These are phyloP conservation scores for Xerus rutilus DNA, from an alignment of 2,797 vertebrate genomes.

Conservation along the genomic window DNA sequence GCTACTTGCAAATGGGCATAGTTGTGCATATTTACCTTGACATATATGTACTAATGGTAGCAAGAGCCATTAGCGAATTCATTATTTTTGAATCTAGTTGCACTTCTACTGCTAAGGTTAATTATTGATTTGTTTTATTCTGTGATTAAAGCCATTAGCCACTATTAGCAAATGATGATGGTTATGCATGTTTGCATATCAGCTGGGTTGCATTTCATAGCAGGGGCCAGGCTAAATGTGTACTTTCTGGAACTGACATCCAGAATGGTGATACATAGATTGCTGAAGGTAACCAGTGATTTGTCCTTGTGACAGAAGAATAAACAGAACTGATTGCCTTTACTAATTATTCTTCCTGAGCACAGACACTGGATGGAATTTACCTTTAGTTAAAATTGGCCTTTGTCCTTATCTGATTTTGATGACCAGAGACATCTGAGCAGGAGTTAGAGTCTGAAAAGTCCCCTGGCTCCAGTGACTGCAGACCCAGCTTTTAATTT, in stretches of 20 bases:
- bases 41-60: conserved; percentile 62
- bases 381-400: conserved; percentile 42
- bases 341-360: conserved; percentile 67
- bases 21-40: conserved; percentile 76
- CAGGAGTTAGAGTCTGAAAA: neutral
- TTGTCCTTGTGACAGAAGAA: conserved; percentile 47
- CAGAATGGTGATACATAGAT: conserved; percentile 43
- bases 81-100: conserved; percentile 81
- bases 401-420: conserved; percentile 62
- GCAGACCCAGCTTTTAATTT: neutral
- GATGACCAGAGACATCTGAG: conserved; percentile 31
- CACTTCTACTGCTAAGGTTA: conserved; percentile 81
- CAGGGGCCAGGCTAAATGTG: conserved; percentile 74
- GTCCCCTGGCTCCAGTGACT: neutral
- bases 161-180: conserved; percentile 80
- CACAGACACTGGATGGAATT: conserved; percentile 11
- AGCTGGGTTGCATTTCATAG: conserved; percentile 70
- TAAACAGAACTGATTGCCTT: conserved; percentile 64
- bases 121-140: conserved; percentile 85
- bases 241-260: conserved; percentile 56
- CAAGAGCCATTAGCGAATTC: conserved; percentile 75
- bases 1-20: conserved; percentile 66
- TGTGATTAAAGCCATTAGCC: conserved; percentile 83
- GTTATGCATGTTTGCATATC: conserved; percentile 79
- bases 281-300: conserved; percentile 52